Evolutionary conservation across 2,113 vertebrate genomes (phyloP), one percentile per base, ranked within the genome.

Genomic region (Cebus imitator): DNA sequence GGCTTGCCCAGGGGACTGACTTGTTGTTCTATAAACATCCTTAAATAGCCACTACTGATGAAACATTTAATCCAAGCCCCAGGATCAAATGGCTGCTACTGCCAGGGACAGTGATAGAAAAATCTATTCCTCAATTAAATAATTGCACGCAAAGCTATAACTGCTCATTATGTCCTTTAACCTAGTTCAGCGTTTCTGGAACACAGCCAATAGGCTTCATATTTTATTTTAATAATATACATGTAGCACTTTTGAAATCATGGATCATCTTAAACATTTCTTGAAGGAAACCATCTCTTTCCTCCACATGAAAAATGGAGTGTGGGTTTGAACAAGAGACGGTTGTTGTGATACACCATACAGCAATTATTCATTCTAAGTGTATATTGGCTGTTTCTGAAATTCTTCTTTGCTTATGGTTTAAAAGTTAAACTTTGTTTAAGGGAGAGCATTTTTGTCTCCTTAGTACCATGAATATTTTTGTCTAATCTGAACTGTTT

Each of bases 11-110:
- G 94, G 97, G 98, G 98, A 99, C 96, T 94, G 97, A 98, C 97
- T 98, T 98, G 97, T 98, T 98, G 97, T 98, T 99, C 98, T 96
- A 97, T 98, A 98, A 98, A 98, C 98, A 98, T 98, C 98, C 98
- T 98, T 98, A 98, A 98, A 98, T 96, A 98, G 98, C 96, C 96
- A 96, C 96, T 96, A 97, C 97, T 98, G 97, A 98, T 98, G 97
- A 99, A 99, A 99, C 98, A 98, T 98, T 98, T 98, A 98, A 98
- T 98, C 98, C 94, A 98, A 98, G 95, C 89, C 87, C 97, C 95
- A 40, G 97, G 97, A 98, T 98, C 97, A 98, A 98, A 98, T 97
- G 97, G 96, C 98, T 97, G 96, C 97, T 97, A 97, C 97, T 98
- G 98, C 96, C 95, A 96, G 88, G 78, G 98, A 98, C 97, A 98